Base-by-base conservation (phyloP, 37 sponge, comb jelly and placozoan species). In the Dysidea cf. avara region DNA sequence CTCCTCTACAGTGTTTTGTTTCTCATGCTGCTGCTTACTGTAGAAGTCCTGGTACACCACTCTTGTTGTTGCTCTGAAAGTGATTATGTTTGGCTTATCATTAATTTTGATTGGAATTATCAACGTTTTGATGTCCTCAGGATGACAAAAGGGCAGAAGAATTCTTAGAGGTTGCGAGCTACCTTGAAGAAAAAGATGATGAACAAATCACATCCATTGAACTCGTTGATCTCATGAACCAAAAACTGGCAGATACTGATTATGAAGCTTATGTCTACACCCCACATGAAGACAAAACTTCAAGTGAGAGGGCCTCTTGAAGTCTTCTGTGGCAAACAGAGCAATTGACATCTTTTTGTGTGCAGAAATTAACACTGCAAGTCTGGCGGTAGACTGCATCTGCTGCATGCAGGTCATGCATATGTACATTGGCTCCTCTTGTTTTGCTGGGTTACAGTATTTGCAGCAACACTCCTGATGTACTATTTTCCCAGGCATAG, bases 351-450 rank as follows among this genome's bases (percentile, higher is more conserved):
- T 58, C 38, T 79, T 50, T 79, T 79, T 60, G 57, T 29, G 70
- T 69, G 39, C 51, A 34, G 33, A 79, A 79, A 59, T 79, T 68
- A 34, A 57, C 62, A 69, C 79, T 79, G 51, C 79, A 79, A 21
- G 52, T 46, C 33, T 35, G 60, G 31, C 68, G 79, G 52, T 69
- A 79, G 29, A n/a, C n/a, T n/a, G n/a, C n/a, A n/a, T n/a, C n/a
- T n/a, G 79, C 70, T 21, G 79, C 79, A 78, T 78, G 79, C 68
- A 78, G 61, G 68, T 78, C 70, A 79, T 79, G 79, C 52, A 79
- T 69, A 68, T 79, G 61, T 2, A 79, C 37, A 38, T 51, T 65
- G 9, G 32, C 38, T 50, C 56, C 28, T 76, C 43, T 76, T 62
- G 64, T 51, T 65, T 76, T 2, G 77, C 56, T 64, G 66, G 77